Conservation (phyloP, 2,888 invertebrate genomes). For the Synergus japonicus region DNA sequence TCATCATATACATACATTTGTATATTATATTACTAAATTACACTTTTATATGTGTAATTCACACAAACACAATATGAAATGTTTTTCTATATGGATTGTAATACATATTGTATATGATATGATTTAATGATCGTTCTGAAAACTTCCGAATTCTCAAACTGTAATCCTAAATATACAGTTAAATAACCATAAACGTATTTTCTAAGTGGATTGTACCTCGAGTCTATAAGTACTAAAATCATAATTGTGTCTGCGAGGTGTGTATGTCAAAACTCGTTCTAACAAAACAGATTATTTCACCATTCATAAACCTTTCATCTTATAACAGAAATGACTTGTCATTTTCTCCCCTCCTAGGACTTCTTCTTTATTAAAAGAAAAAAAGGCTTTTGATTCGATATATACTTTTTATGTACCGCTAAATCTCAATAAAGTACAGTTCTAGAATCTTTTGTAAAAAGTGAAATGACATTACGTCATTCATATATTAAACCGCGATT, state of each 20-base stretch:
- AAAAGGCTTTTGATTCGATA: background rate
- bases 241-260: background rate
- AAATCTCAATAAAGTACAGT: conserved; percentile 11
- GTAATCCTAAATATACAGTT: background rate
- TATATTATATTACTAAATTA: too few relatives aligned
- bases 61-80: too few relatives aligned
- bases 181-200: too few relatives aligned
- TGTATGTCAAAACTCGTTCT: background rate
- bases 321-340: conserved; percentile 8
- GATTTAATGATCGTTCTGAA: background rate
- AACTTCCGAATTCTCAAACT: background rate
- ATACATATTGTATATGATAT: too few relatives aligned
- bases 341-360: background rate
- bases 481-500: background rate
- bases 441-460: background rate
- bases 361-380: conserved; percentile 4
- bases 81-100: too few relatives aligned
- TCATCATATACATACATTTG: too few relatives aligned
- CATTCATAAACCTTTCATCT: background rate
- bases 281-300: conserved; percentile 8
- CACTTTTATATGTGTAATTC: too few relatives aligned
- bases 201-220: background rate
- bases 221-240: background rate
- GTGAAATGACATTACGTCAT: background rate
- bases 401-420: background rate